These are phyloP conservation scores for Drosophila yooni DNA, from an alignment of 2,888 invertebrate species.

Conservation along the genomic window DNA sequence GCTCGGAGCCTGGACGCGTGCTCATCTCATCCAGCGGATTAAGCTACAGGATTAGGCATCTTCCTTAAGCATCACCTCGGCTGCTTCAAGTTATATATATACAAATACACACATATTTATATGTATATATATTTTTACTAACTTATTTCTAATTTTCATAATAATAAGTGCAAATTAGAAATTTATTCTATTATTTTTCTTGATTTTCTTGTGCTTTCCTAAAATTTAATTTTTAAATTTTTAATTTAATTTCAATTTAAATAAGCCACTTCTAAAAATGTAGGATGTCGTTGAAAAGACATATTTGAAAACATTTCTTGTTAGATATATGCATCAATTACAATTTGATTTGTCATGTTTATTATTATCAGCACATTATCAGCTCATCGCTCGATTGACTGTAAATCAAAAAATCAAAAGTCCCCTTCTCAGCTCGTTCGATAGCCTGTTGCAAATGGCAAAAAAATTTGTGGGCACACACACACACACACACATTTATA, in stretches of 20 bases:
- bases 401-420: constrained; percentile 59
- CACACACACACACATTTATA: constrained; percentile 1
- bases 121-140: too few relatives aligned
- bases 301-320: not conserved
- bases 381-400: constrained; percentile 55
- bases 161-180: too few relatives aligned
- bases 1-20: constrained; percentile 9
- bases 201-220: fast-evolving
- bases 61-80: constrained; percentile 11
- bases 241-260: too few relatives aligned
- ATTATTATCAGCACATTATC: constrained; percentile 55
- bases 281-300: too few relatives aligned
- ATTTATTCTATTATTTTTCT: too few relatives aligned
- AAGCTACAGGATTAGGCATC: constrained; percentile 43
- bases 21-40: constrained; percentile 12
- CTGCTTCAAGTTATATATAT: constrained; percentile 23
- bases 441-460: constrained; percentile 71
- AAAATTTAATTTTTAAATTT: too few relatives aligned
- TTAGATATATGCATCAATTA: constrained; percentile 20
- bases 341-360: constrained; percentile 53
- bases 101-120: not conserved
- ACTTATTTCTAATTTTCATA: not conserved
- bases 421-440: constrained; percentile 28
- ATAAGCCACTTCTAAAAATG: too few relatives aligned
- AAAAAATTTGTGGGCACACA: constrained; percentile 75